phyloP scores from a whole-genome alignment of 2,113 vertebrate species.

The Sardina pilchardus region DNA sequence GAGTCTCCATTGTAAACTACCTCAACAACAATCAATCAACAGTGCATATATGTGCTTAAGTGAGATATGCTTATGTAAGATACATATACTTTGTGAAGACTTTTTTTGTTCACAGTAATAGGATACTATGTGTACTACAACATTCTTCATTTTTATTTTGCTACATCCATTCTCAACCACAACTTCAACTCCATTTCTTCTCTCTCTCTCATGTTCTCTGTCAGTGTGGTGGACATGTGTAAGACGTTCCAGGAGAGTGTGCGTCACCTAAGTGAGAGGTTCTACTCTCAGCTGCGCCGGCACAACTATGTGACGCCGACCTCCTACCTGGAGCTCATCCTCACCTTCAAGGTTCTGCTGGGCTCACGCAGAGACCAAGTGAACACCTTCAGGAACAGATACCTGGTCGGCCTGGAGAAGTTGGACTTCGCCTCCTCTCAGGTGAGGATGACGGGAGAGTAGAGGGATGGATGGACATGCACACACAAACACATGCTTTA shows the following conservation, averaged over 20 bases:
- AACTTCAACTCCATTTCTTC: neutral
- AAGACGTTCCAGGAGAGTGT: slow-evolving; percentile 87
- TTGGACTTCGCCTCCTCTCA: slow-evolving; percentile 88
- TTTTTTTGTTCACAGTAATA: neutral
- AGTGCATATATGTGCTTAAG: no score
- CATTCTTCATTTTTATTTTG: no score
- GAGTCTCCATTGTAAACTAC: slow-evolving; percentile 46
- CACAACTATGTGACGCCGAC: slow-evolving; percentile 93
- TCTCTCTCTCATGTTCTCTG: neutral
- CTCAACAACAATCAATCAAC: neutral
- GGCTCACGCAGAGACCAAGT: slow-evolving; percentile 82
- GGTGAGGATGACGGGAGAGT: slow-evolving; percentile 58
- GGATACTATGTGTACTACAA: neutral
- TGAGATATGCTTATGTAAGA: no score
- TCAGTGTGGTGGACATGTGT: slow-evolving; percentile 89
- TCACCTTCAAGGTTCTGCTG: slow-evolving; percentile 86
- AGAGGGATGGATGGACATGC: neutral
- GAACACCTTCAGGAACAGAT: slow-evolving; percentile 78
- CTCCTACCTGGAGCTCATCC: slow-evolving; percentile 90
- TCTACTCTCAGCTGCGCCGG: slow-evolving; percentile 76
- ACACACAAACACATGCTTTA: neutral
- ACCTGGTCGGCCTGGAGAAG: slow-evolving; percentile 84
- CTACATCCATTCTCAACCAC: neutral
- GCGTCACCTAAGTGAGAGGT: slow-evolving; percentile 76
- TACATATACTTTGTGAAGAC: neutral